A percentile compares a stretch with the other conserved stretches of the same genome.
Evolutionary conservation across 1,140 invertebrate species (phyloP).

Genomic region (Ganaspis sp.): DNA sequence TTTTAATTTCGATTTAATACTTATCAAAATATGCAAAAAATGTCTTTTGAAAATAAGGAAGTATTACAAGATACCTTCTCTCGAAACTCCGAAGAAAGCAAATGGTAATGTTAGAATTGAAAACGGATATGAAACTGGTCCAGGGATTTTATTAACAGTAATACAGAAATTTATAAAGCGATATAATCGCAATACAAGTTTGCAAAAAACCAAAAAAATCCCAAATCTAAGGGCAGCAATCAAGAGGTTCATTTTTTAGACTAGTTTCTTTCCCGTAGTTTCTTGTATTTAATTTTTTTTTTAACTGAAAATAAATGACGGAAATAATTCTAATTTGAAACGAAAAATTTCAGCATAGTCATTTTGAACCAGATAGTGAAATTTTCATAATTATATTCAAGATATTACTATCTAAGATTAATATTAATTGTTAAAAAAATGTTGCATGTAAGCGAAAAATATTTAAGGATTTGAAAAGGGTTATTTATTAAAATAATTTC

Average conservation of each 20-base stretch:
- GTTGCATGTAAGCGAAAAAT: no score
- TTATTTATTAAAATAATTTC: no score
- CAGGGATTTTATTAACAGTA: constrained; percentile 6
- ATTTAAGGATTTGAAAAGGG: no score
- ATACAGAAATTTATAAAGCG: background rate
- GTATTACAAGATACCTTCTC: background rate
- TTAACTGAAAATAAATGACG: no score
- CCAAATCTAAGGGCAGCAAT: background rate
- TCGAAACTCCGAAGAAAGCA: background rate
- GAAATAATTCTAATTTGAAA: no score
- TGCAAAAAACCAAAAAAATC: background rate
- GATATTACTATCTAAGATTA: no score
- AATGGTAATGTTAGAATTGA: background rate
- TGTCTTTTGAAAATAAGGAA: no score
- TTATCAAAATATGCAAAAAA: background rate
- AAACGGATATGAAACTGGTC: background rate
- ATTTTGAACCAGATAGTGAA: no score
- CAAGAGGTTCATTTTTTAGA: background rate
- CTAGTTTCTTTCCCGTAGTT: background rate
- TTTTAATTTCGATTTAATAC: background rate
- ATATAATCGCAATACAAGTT: background rate
- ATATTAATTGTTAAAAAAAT: no score
- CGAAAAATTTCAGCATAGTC: no score
- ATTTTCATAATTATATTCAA: no score
- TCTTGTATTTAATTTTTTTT: background rate